Conservation (phyloP, 1,140 invertebrate species). For the Anadara kagoshimensis region DNA sequence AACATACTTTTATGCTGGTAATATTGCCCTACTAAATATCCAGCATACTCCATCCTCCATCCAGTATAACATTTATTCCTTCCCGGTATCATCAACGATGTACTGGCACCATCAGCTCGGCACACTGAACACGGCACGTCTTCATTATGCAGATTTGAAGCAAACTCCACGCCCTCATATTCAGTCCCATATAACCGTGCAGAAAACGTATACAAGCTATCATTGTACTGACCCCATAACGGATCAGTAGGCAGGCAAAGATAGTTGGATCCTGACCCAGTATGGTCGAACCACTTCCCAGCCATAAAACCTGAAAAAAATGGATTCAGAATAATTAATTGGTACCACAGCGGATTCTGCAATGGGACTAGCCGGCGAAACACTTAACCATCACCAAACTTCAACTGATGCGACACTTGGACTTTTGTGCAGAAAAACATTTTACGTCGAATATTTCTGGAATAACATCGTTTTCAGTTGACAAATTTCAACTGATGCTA, state of each 20-base stretch:
- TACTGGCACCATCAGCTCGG: neutral
- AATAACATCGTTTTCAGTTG: too few species aligned
- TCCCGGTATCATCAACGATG: constrained; percentile 43
- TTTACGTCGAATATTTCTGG: too few species aligned
- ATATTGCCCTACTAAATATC: constrained; percentile 34
- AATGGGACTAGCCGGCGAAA: too few species aligned
- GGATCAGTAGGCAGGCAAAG: constrained; percentile 13
- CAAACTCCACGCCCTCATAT: constrained; percentile 23
- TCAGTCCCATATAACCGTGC: constrained; percentile 31
- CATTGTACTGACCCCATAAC: neutral
- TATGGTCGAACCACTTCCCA: neutral
- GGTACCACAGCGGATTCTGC: too few species aligned
- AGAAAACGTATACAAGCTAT: too few species aligned
- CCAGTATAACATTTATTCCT: constrained; percentile 30
- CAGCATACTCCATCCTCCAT: constrained; percentile 43
- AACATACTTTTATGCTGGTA: constrained; percentile 31
- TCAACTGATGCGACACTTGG: too few species aligned
- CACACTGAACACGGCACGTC: constrained; percentile 48
- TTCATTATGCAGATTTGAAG: constrained; percentile 17
- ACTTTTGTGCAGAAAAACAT: too few species aligned
- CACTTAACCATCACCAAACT: too few species aligned
- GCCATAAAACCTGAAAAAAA: constrained; percentile 2
- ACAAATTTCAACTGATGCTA: too few species aligned
- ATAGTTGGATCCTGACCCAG: constrained; percentile 7
- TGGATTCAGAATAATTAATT: too few species aligned